Conservation (phyloP, 2,888 invertebrate species). For the Nineta flava region DNA sequence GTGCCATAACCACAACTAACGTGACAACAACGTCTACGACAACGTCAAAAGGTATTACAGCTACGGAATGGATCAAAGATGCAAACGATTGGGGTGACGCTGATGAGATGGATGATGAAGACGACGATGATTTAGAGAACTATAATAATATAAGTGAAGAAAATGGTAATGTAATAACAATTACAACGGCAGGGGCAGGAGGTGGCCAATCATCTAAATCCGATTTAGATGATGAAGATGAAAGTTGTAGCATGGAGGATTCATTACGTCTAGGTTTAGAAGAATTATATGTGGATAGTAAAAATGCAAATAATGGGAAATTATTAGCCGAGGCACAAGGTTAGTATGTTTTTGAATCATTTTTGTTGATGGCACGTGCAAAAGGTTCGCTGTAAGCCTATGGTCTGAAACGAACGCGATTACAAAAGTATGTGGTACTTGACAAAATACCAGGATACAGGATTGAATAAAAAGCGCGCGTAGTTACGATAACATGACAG, state of each 20-base stretch:
- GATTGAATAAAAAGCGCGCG: too few species aligned
- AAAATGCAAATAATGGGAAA: constrained; percentile 35
- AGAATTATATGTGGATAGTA: constrained; percentile 36
- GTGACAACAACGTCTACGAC: constrained; percentile 12
- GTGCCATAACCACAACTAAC: constrained; percentile 10
- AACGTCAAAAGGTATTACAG: constrained; percentile 16
- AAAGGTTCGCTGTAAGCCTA: too few species aligned
- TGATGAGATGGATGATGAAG: constrained; percentile 21
- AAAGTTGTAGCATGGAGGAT: constrained; percentile 30
- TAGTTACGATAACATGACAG: too few species aligned
- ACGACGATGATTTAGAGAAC: constrained; percentile 24
- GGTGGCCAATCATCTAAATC: constrained; percentile 20
- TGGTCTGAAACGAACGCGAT: too few species aligned
- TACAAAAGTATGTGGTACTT: too few species aligned
- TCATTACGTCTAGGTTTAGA: constrained; percentile 36
- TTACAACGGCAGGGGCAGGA: constrained; percentile 9
- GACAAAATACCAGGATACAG: too few species aligned
- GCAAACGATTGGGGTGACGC: constrained; percentile 38
- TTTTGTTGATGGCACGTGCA: too few species aligned
- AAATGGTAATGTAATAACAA: constrained; percentile 53
- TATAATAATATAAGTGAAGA: constrained; percentile 41
- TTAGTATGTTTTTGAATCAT: too few species aligned
- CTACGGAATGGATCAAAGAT: constrained; percentile 51
- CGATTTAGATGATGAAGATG: constrained; percentile 23
- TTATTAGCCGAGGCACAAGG: constrained; percentile 23